Conservation (phyloP, 2,888 invertebrate genomes). For the Pimpla rufipes region DNA sequence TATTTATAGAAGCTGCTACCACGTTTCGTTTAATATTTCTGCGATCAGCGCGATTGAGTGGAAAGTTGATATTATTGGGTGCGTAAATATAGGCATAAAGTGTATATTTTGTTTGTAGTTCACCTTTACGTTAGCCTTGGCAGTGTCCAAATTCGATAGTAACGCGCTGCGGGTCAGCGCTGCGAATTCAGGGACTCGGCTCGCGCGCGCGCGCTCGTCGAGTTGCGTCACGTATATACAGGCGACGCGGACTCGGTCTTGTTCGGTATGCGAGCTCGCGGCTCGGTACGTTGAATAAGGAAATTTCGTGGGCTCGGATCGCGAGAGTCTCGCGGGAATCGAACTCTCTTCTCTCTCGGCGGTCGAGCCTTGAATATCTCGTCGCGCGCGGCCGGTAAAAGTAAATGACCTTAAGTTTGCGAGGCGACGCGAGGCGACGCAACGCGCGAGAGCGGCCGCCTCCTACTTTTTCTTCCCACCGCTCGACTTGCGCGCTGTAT, state of each 20-base stretch:
- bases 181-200: neutral
- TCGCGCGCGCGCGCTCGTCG: neutral
- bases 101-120: neutral
- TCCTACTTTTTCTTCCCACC: constrained; percentile 19
- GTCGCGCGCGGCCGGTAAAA: constrained; percentile 78
- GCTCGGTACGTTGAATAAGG: constrained; percentile 3
- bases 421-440: constrained; percentile 43
- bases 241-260: neutral
- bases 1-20: too few species aligned
- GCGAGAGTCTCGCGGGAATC: constrained; percentile 43
- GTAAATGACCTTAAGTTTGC: constrained; percentile 82
- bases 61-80: neutral
- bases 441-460: constrained; percentile 39
- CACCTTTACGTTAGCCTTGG: constrained; percentile 14
- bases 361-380: constrained; percentile 75
- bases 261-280: constrained; percentile 17
- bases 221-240: constrained; percentile 21
- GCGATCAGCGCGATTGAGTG: neutral
- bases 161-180: neutral
- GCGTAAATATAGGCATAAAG: neutral
- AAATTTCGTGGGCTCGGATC: neutral
- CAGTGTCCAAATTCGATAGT: constrained; percentile 20
- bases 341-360: constrained; percentile 5
- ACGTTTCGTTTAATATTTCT: too few species aligned
- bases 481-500: constrained; percentile 29